Percentiles rank a stretch among this genome's conserved stretches.
Conservation (phyloP, 2,797 vertebrate genomes). For the Fringilla coelebs region DNA sequence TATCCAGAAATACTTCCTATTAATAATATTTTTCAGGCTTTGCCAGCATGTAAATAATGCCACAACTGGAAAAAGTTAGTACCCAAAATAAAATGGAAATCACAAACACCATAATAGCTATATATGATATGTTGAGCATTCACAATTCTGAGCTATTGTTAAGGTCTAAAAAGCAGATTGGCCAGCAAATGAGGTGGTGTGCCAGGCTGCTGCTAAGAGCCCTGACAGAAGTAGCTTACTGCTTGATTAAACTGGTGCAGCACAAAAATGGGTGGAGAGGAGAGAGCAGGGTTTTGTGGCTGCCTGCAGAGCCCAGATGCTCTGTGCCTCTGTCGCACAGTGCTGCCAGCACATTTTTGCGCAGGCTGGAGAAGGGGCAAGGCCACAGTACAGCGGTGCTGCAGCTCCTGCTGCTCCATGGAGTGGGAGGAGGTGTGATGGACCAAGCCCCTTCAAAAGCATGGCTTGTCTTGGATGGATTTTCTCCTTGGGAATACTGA, state of each 20-base stretch:
- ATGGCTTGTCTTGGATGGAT: background rate
- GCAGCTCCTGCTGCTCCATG: background rate
- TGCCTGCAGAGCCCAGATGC: background rate
- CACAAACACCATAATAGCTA: background rate
- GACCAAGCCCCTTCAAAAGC: background rate
- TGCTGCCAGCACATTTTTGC: background rate
- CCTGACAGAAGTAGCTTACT: background rate
- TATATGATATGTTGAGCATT: background rate
- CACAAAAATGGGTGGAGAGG: background rate
- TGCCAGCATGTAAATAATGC: background rate
- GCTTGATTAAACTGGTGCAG: background rate
- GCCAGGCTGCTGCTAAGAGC: background rate
- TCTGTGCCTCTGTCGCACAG: background rate
- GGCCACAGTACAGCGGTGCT: background rate
- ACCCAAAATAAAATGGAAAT: background rate
- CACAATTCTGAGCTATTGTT: background rate
- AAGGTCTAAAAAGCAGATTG: background rate
- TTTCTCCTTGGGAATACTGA: background rate
- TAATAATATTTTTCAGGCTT: background rate
- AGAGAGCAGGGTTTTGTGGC: background rate
- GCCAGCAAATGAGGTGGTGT: background rate
- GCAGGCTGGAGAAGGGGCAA: accelerated
- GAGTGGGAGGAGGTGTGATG: background rate
- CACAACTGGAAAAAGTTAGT: background rate
- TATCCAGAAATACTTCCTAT: background rate